These are phyloP conservation scores for Taeniopygia guttata DNA, from an alignment of 2,797 vertebrate genomes.

Conservation along the genomic window DNA sequence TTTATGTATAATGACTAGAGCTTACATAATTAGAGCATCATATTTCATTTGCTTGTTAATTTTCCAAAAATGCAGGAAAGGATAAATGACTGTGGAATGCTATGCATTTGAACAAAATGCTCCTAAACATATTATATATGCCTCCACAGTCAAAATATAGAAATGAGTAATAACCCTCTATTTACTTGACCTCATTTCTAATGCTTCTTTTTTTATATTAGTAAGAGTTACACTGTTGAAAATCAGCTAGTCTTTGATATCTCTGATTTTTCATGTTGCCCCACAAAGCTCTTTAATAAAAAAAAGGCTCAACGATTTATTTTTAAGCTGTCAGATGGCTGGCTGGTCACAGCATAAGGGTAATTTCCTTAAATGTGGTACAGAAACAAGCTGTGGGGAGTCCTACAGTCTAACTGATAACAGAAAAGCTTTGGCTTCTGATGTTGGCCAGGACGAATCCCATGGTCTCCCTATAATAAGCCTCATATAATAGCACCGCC, in stretches of 20 bases:
- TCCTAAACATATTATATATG: background rate
- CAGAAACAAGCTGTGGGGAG: background rate
- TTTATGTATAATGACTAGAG: background rate
- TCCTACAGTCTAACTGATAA: background rate
- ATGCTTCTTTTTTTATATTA: background rate
- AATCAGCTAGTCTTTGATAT: background rate
- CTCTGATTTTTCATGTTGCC: background rate
- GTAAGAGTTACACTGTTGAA: background rate
- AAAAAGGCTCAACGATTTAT: background rate
- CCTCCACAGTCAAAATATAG: background rate
- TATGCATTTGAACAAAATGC: background rate
- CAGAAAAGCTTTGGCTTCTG: background rate
- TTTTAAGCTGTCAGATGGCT: background rate
- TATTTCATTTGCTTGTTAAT: background rate
- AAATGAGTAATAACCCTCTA: background rate
- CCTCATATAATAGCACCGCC: background rate
- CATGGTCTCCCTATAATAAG: background rate
- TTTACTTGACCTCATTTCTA: background rate
- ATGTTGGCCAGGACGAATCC: background rate
- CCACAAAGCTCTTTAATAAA: background rate
- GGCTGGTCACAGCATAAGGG: background rate
- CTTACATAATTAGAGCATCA: background rate
- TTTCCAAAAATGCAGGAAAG: background rate
- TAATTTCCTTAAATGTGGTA: background rate
- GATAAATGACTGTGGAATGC: background rate